Evolutionary conservation across 1,140 invertebrate genomes (phyloP), one percentile per base, ranked within the genome.

Genomic region (Drosophila insularis): DNA sequence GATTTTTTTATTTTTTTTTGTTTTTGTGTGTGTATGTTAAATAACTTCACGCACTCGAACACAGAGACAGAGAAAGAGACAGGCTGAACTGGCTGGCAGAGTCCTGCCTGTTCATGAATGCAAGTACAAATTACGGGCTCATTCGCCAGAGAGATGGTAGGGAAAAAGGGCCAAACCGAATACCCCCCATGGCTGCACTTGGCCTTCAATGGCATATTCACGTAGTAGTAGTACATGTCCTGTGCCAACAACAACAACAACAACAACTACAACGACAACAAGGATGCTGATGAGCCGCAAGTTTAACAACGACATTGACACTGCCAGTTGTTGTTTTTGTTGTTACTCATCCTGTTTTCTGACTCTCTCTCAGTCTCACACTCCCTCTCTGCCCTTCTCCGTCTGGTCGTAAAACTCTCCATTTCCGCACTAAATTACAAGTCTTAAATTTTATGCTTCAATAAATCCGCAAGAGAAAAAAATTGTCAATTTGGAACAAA

Each of bases 71-170:
- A 35, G 14, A 63, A 11, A 50, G 17, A 50, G 17, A 21, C 17
- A 50, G 19, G 4, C 43, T 50, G 17, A 50, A 50, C 17, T 50
- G 43, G 31, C 43, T 71, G 72, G 43, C 59, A 54, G 71, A 50
- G 43, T 50, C 17, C 32, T 58, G 55, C 31, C 70, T 82, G 75
- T 82, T 82, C 67, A 84, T 71, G 84, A 84, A 80, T 89, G 84
- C 84, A 89, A 87, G 82, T 89, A 89, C 85, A 90, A 90, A 89
- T 89, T 89, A 81, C 86, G 68, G 71, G 71, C 85, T 74, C 79
- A 80, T 84, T 89, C 73, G 7, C n/a, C 43, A 21, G 43, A 8
- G 40, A 71, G 64, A 54, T 76, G 67, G 73, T 64, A 78, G 71
- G 74, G 71, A 40, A 56, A 54, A 61, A 37, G 68, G 4, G 11